Percentiles rank a stretch among this genome's conserved stretches.
These are phyloP conservation scores for Drosophila ananassae DNA, from an alignment of 1,140 invertebrate species.

Conservation along the genomic window DNA sequence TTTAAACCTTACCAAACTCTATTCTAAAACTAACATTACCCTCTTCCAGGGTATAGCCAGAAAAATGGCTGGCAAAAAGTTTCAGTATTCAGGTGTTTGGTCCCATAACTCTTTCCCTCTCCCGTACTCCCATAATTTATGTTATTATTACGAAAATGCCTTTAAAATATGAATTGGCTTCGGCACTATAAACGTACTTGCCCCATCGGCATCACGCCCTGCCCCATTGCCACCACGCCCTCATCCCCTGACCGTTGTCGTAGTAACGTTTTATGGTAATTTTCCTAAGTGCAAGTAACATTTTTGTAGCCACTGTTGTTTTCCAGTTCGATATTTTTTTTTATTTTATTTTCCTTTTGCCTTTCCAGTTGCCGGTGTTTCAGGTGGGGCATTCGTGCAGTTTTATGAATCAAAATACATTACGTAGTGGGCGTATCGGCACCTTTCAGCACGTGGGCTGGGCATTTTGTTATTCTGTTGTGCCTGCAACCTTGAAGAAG, in stretches of 20 bases:
- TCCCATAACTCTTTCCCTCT: constrained; percentile 35
- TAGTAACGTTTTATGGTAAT: constrained; percentile 79
- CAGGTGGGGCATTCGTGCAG: constrained; percentile 43
- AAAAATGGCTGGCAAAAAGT: constrained; percentile 22
- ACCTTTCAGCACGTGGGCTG: constrained; percentile 44
- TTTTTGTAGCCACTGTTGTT: constrained; percentile 39
- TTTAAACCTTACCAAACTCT: background rate
- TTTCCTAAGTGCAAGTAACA: constrained; percentile 73
- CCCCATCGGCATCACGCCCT: constrained; percentile 5
- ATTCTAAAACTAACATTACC: background rate
- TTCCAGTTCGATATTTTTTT: background rate
- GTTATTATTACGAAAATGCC: constrained; percentile 60
- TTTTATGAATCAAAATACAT: constrained; percentile 76
- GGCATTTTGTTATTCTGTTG: background rate
- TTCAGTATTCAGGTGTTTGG: constrained; percentile 28
- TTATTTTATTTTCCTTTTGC: constrained; percentile 28
- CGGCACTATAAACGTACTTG: constrained; percentile 23
- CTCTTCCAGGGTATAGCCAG: constrained; percentile 4
- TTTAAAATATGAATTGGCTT: constrained; percentile 63
- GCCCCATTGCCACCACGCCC: background rate
- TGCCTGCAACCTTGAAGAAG: constrained; percentile 35
- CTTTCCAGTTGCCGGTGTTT: background rate
- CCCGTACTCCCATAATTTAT: constrained; percentile 38
- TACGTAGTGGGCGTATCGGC: constrained; percentile 44
- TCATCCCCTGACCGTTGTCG: constrained; percentile 24